Base-by-base conservation (phyloP, 2,888 invertebrate genomes). In the Himalopsyche kuldschensis region DNA sequence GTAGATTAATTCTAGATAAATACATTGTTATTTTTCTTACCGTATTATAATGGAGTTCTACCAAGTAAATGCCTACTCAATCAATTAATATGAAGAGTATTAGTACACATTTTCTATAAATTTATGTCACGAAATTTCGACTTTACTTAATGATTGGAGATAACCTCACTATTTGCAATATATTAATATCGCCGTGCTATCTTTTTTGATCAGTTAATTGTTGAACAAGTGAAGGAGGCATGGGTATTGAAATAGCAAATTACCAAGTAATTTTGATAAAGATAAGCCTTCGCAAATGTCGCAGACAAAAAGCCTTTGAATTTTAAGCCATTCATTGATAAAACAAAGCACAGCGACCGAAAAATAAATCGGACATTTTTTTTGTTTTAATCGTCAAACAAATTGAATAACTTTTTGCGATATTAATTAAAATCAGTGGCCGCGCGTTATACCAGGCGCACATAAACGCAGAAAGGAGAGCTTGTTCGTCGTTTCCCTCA, bases 351-450 rank as follows among this genome's bases (percentile, higher is more conserved):
- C 11, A 27, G 30, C 20, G 17, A 15, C 35, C 27, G 46, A 35
- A 78, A 78, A 78, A 41, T 46, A 41, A 35, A 46, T 27, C 78
- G 20, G 55, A 32, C 30, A 79, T 79, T 78, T 24, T 78, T 78
- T 30, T 69, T 35, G 35, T 82, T 82, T 81, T 85, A 84, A 85
- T 85, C 84, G 82, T 69, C 81, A 81, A 81, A 84, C 85, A 85
- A 85, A 85, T 85, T 85, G 84, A 85, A 85, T 85, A 85, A 85
- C 84, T 85, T 85, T 85, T 83, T 83, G 78, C 82, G 85, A 82
- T 81, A 85, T 85, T 85, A 85, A 85, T 85, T 85, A 85, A 85
- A 85, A 81, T 20, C 55, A 55, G 55, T 55, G 55, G 55, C 55
- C 20, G 20, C 10, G 55, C 55, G 55, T 55, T 20, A 79, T 63